phyloP scores from a whole-genome alignment of 2,797 vertebrate genomes.

The Tarsius wallacei region DNA sequence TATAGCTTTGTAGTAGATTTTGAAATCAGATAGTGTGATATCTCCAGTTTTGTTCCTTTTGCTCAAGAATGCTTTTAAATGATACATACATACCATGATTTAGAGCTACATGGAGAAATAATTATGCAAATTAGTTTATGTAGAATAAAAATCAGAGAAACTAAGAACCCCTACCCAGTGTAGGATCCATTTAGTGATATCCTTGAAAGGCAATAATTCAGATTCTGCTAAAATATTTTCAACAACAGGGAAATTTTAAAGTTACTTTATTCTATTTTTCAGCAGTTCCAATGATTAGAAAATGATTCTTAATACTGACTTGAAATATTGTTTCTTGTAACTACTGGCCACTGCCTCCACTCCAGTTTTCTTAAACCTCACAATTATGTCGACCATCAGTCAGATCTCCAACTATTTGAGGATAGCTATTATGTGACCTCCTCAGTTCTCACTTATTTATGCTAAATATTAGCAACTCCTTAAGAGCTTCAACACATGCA shows the following conservation, averaged over 20 bases:
- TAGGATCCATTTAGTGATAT: neutral
- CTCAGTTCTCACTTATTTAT: neutral
- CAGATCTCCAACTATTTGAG: neutral
- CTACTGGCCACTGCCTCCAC: neutral
- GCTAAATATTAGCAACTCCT: neutral
- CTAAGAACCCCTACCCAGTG: neutral
- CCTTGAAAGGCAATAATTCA: conserved; percentile 26
- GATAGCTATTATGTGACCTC: neutral
- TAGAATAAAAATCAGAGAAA: neutral
- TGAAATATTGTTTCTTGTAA: neutral
- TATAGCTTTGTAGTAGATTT: neutral
- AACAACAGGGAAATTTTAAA: neutral
- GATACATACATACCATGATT: neutral
- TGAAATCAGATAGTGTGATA: neutral
- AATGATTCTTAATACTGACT: neutral
- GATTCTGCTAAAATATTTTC: conserved; percentile 27
- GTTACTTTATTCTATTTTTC: neutral
- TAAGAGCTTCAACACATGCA: neutral
- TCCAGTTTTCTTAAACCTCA: conserved; percentile 25
- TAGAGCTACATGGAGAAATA: neutral
- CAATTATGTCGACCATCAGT: neutral
- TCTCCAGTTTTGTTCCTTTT: neutral
- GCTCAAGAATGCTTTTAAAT: neutral
- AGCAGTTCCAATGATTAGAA: conserved; percentile 10
- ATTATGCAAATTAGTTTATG: neutral